Evolutionary conservation across 2,797 vertebrate genomes (phyloP).

Genomic region (Myotis pilosus): DNA sequence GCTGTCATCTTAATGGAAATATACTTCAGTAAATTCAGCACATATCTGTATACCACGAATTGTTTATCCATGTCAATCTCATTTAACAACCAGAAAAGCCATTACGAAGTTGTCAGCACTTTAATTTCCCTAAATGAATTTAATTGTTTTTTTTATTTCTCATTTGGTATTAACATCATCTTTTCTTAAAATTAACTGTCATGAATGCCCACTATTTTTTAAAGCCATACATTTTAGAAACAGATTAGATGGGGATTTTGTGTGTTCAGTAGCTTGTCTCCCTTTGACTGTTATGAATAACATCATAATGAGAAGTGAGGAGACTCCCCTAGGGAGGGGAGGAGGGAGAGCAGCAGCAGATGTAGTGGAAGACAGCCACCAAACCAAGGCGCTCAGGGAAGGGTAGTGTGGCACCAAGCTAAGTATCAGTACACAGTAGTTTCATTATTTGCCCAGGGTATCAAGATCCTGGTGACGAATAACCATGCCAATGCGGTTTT

Average conservation of each 20-base stretch:
- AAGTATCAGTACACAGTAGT: background rate
- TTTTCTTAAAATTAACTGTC: conserved; percentile 60
- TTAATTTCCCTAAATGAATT: conserved; percentile 77
- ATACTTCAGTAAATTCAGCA: conserved; percentile 57
- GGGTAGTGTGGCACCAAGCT: background rate
- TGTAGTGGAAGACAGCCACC: background rate
- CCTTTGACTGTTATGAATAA: background rate
- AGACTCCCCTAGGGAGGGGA: background rate
- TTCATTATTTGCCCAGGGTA: background rate
- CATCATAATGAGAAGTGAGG: background rate
- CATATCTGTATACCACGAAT: conserved; percentile 57
- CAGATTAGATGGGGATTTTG: background rate
- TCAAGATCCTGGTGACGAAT: background rate
- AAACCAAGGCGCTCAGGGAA: background rate
- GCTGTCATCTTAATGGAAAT: conserved; percentile 76
- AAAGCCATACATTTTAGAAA: conserved; percentile 12
- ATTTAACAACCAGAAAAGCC: conserved; percentile 69
- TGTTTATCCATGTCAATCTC: conserved; percentile 72
- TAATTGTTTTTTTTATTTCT: conserved; percentile 72
- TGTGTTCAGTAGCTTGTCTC: background rate
- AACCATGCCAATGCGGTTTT: background rate
- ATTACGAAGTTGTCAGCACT: conserved; percentile 65
- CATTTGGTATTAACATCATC: conserved; percentile 57
- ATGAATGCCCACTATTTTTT: conserved; percentile 10
- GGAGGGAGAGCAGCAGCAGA: background rate